These are phyloP conservation scores for Oreortyx pictus DNA, from an alignment of 2,797 vertebrate species.

Conservation along the genomic window DNA sequence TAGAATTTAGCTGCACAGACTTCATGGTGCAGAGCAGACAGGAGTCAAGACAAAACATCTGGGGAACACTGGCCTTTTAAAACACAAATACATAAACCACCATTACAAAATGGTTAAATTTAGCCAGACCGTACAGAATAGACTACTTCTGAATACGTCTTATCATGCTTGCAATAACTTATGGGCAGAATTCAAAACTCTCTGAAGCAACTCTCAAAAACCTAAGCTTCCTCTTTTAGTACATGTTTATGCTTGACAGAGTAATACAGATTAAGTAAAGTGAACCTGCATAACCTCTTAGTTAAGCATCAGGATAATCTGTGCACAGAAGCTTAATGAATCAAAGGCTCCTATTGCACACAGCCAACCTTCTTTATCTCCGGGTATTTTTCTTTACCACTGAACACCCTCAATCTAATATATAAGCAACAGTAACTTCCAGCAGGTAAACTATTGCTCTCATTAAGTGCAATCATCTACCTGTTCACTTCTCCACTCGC, in stretches of 20 bases:
- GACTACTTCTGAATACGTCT: background rate
- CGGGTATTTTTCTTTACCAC: background rate
- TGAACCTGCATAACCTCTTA: background rate
- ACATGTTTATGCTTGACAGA: background rate
- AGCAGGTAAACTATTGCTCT: background rate
- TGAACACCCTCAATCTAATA: background rate
- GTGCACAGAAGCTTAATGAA: background rate
- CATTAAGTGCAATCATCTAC: background rate
- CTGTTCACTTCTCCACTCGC: background rate
- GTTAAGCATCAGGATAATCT: slow-evolving; percentile 6
- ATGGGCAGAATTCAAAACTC: background rate
- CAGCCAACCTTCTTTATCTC: slow-evolving; percentile 20
- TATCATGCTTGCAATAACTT: background rate
- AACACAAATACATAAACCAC: background rate
- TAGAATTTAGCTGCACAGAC: background rate
- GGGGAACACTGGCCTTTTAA: background rate
- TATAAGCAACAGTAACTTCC: background rate
- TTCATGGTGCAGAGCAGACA: background rate
- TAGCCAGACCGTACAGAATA: background rate
- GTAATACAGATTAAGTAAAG: background rate
- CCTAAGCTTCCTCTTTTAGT: background rate
- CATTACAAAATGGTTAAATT: background rate
- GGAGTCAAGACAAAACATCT: background rate
- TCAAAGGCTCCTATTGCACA: background rate
- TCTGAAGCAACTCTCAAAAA: background rate